Conservation (phyloP, 2,888 invertebrate species). For the Chirona hameri region DNA sequence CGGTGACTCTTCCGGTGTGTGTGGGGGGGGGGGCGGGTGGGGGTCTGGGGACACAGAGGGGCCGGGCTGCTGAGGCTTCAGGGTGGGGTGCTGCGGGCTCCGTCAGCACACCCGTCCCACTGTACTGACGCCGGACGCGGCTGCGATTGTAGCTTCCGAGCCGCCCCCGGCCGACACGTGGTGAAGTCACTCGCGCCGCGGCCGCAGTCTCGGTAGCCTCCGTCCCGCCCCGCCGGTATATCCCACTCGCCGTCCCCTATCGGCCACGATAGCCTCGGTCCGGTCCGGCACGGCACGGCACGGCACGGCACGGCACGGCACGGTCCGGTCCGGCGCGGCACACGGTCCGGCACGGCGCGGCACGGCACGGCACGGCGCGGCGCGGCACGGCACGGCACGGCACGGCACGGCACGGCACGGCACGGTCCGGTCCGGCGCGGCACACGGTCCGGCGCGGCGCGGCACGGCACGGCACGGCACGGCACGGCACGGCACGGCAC, state of each 20-base stretch:
- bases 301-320: neutral
- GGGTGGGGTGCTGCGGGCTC: too few relatives aligned
- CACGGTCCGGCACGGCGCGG: neutral
- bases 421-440: neutral
- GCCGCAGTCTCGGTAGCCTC: neutral
- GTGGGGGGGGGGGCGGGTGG: too few relatives aligned
- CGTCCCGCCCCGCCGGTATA: neutral
- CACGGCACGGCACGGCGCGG: too few relatives aligned
- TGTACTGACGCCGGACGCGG: neutral
- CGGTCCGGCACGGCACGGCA: neutral
- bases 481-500: neutral
- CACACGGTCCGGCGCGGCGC: neutral
- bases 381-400: too few relatives aligned
- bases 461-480: too few relatives aligned
- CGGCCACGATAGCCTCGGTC: neutral
- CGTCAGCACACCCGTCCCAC: too few relatives aligned
- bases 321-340: neutral
- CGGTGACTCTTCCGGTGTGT: too few relatives aligned
- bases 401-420: too few relatives aligned
- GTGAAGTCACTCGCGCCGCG: neutral
- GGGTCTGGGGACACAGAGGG: too few relatives aligned
- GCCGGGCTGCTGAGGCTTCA: too few relatives aligned
- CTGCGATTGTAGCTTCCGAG: neutral
- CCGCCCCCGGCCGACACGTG: neutral
- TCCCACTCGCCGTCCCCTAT: neutral